These are phyloP conservation scores for Harpagoxenus sublaevis DNA, from an alignment of 2,888 invertebrate species.

Conservation along the genomic window DNA sequence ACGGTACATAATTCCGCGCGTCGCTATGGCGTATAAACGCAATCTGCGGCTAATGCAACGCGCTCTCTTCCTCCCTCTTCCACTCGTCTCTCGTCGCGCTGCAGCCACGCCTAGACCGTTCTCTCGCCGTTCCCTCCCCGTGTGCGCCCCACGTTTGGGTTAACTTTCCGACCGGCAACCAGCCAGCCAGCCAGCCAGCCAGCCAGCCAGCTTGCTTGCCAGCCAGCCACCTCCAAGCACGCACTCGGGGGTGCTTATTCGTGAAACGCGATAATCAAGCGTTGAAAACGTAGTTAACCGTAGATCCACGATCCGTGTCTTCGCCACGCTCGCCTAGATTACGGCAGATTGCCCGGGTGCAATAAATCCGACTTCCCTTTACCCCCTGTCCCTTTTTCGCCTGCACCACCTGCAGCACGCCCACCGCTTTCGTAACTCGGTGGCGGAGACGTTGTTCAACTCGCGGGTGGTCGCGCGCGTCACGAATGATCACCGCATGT, in stretches of 20 bases:
- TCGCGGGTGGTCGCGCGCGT: conserved; percentile 28
- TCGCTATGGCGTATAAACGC: conserved; percentile 65
- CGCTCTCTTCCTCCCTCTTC: conserved; percentile 8
- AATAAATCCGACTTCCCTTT: conserved; percentile 26
- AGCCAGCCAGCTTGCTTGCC: conserved; percentile 1
- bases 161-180: conserved; percentile 58
- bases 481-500: background rate
- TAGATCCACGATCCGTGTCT: conserved; percentile 53
- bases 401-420: background rate
- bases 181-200: conserved; percentile 29
- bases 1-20: conserved; percentile 70
- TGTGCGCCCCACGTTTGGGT: conserved; percentile 50
- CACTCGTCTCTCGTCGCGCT: conserved; percentile 26
- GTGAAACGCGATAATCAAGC: conserved; percentile 75
- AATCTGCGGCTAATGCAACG: conserved; percentile 69
- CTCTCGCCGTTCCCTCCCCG: background rate
- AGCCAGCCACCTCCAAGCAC: conserved; percentile 44
- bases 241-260: conserved; percentile 67
- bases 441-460: conserved; percentile 15
- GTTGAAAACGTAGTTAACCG: conserved; percentile 71
- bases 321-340: conserved; percentile 21
- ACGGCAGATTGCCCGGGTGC: conserved; percentile 50
- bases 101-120: conserved; percentile 48
- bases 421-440: conserved; percentile 32
- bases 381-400: background rate